A percentile compares a stretch with the other conserved stretches of the same genome.
Conservation (phyloP, 2,113 vertebrate species). For the Rutilus rutilus region DNA sequence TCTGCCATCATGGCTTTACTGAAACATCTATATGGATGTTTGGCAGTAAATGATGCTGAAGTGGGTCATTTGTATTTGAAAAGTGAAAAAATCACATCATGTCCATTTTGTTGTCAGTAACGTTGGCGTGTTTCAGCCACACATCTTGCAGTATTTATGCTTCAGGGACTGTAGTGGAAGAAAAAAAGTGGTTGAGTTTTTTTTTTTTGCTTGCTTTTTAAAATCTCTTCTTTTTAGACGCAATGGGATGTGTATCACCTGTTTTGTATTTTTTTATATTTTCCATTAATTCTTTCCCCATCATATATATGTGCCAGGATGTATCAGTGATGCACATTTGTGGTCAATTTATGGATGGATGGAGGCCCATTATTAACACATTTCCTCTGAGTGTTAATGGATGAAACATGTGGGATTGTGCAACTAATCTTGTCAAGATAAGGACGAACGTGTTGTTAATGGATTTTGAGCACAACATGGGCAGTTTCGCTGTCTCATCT, state of each 20-base stretch:
- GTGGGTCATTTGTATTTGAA: neutral
- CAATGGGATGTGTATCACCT: neutral
- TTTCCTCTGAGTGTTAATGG: neutral
- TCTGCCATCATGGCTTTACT: neutral
- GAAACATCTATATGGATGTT: neutral
- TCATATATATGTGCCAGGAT: constrained; percentile 12
- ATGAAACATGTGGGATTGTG: neutral
- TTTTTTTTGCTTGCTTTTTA: neutral
- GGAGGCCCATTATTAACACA: constrained; percentile 21
- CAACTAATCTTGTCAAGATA: neutral
- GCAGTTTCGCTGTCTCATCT: neutral
- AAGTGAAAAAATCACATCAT: neutral
- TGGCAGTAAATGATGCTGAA: neutral
- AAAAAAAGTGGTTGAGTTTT: neutral
- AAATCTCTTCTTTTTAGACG: neutral
- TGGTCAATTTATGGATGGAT: constrained; percentile 45
- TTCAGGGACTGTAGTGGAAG: neutral
- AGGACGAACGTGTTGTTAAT: neutral
- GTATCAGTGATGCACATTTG: constrained; percentile 52
- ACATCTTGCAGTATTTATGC: constrained; percentile 4
- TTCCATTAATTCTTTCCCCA: neutral
- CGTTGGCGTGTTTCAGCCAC: neutral
- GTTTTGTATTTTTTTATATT: neutral
- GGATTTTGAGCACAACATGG: neutral
- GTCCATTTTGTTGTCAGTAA: constrained; percentile 5